Evolutionary conservation across 2,113 vertebrate species (phyloP).

Genomic region (Pavo muticus): DNA sequence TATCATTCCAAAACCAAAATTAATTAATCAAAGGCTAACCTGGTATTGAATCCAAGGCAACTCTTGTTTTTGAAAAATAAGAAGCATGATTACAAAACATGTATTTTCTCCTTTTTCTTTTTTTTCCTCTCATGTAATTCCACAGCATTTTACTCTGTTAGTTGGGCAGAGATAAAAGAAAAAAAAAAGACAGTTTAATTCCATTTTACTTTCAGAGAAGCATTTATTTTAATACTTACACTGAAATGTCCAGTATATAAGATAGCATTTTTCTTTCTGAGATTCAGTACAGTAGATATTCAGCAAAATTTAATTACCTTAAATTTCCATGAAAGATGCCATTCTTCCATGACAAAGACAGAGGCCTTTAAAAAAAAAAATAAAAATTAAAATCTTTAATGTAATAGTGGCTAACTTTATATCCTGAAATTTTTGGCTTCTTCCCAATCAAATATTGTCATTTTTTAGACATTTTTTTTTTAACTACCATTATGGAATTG

Average conservation of each 20-base stretch:
- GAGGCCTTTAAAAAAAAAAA: neutral
- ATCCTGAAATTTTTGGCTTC: neutral
- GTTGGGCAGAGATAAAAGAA: fast-evolving
- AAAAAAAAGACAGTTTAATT: neutral
- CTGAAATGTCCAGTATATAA: neutral
- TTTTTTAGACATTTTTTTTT: neutral
- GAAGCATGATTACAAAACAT: neutral
- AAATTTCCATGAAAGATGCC: neutral
- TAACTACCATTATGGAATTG: neutral
- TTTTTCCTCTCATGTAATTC: neutral
- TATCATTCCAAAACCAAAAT: neutral
- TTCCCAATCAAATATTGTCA: neutral
- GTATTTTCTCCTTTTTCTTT: neutral
- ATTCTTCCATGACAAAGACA: neutral
- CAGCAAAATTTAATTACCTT: neutral
- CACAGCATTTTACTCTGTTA: neutral
- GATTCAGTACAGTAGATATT: neutral
- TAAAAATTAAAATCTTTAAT: neutral
- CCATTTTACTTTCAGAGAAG: neutral
- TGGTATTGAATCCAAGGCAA: neutral
- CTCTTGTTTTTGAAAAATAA: neutral
- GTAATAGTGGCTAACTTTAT: neutral
- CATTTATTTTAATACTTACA: neutral
- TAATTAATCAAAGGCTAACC: neutral
- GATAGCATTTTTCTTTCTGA: neutral